phyloP scores from a whole-genome alignment of 2,888 invertebrate genomes.

The Saturnia japonica region DNA sequence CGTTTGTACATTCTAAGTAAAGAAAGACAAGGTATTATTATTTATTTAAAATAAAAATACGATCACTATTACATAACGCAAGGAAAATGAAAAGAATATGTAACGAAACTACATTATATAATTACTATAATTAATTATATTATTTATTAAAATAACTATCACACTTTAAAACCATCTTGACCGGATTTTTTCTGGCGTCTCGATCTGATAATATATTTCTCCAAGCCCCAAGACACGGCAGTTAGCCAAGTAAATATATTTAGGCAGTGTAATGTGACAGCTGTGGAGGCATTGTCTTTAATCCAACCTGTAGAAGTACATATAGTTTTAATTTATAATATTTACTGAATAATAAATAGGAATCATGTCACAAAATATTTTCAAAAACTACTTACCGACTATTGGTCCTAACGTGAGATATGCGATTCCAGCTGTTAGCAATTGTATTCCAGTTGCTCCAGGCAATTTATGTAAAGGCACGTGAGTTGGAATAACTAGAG shows the following conservation, averaged over 20 bases:
- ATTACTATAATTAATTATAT: not conserved
- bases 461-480: slow-evolving; percentile 86
- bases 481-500: slow-evolving; percentile 86
- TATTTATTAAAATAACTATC: not conserved
- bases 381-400: slow-evolving; percentile 78
- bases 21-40: not conserved
- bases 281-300: slow-evolving; percentile 83
- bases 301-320: slow-evolving; percentile 79
- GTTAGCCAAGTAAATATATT: slow-evolving; percentile 85
- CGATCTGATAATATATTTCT: slow-evolving; percentile 68
- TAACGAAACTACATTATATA: not conserved
- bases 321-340: not conserved
- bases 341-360: not conserved
- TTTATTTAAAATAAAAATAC: not conserved
- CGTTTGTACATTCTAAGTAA: not conserved
- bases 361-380: not conserved
- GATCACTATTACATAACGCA: not conserved
- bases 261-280: slow-evolving; percentile 84
- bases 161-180: slow-evolving; percentile 41
- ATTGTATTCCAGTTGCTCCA: slow-evolving; percentile 86
- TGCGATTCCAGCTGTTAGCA: slow-evolving; percentile 85
- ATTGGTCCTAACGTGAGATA: slow-evolving; percentile 84
- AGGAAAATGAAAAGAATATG: not conserved
- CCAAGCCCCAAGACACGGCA: slow-evolving; percentile 84
- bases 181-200: slow-evolving; percentile 45